phyloP scores from a whole-genome alignment of 2,797 vertebrate species.

The Cossypha niveicapilla region DNA sequence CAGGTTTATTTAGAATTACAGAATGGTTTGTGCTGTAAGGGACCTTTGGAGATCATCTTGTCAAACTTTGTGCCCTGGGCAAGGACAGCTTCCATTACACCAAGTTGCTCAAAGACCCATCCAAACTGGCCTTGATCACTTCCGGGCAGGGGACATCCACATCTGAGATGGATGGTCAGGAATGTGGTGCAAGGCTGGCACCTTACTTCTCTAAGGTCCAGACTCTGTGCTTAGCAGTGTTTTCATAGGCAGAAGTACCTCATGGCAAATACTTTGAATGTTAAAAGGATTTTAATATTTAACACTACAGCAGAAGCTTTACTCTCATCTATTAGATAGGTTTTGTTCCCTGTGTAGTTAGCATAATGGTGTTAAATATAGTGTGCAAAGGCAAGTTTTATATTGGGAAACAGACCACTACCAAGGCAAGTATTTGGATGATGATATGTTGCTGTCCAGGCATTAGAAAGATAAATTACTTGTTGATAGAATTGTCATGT shows the following conservation, averaged over 20 bases:
- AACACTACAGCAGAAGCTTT: background rate
- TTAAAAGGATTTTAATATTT: background rate
- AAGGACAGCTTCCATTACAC: background rate
- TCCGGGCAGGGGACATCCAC: background rate
- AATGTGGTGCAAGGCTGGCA: background rate
- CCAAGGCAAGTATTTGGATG: fast-evolving
- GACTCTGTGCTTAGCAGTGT: background rate
- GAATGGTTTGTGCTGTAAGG: background rate
- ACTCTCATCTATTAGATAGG: background rate
- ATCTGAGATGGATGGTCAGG: background rate
- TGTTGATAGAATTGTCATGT: fast-evolving
- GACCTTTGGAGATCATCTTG: background rate
- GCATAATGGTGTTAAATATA: background rate
- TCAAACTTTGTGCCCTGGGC: fast-evolving
- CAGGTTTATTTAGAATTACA: background rate
- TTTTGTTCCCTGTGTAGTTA: background rate
- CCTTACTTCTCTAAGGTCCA: background rate
- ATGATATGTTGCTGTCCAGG: background rate
- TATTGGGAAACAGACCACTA: background rate
- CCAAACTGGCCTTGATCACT: background rate
- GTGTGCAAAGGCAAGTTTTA: background rate
- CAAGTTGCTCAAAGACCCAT: background rate
- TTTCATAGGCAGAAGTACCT: background rate
- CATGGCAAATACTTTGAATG: background rate
- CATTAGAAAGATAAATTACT: background rate